A percentile compares a stretch with the other conserved stretches of the same genome.
Evolutionary conservation across 2,888 invertebrate species (phyloP).

Genomic region (Cistogaster globosa): DNA sequence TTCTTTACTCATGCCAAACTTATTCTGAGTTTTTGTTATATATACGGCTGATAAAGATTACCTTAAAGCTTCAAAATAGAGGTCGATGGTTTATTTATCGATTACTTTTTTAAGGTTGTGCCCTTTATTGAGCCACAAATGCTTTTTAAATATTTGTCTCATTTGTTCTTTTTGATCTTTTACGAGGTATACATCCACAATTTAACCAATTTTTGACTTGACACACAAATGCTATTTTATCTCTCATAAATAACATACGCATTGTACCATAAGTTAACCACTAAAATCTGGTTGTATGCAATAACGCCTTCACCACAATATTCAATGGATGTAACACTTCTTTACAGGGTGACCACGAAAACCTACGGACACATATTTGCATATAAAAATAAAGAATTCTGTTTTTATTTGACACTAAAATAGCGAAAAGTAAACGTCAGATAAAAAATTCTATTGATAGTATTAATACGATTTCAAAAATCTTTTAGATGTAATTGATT

Average conservation of each 20-base stretch:
- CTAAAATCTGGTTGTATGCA: conserved; percentile 73
- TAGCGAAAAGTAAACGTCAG: not conserved
- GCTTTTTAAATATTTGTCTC: not conserved
- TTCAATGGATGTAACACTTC: conserved; percentile 53
- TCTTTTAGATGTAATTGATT: too few relatives aligned
- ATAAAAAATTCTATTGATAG: too few relatives aligned
- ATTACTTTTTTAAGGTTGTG: not conserved
- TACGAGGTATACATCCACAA: conserved; percentile 39
- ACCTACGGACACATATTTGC: not conserved
- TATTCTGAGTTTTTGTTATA: too few relatives aligned
- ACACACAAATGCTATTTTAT: conserved; percentile 59
- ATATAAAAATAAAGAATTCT: not conserved
- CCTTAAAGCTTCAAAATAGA: too few relatives aligned
- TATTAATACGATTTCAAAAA: too few relatives aligned
- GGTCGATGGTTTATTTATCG: too few relatives aligned
- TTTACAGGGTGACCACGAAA: conserved; percentile 4
- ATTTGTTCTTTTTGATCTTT: conserved; percentile 15
- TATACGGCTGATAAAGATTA: too few relatives aligned
- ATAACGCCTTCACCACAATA: conserved; percentile 72
- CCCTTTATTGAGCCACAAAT: not conserved
- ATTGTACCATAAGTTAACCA: conserved; percentile 71
- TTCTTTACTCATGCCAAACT: too few relatives aligned
- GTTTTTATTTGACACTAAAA: too few relatives aligned
- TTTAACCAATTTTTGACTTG: conserved; percentile 65
- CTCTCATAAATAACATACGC: conserved; percentile 68